Conservation (phyloP, 2,888 invertebrate species). For the Lasioglossum malachurum region DNA sequence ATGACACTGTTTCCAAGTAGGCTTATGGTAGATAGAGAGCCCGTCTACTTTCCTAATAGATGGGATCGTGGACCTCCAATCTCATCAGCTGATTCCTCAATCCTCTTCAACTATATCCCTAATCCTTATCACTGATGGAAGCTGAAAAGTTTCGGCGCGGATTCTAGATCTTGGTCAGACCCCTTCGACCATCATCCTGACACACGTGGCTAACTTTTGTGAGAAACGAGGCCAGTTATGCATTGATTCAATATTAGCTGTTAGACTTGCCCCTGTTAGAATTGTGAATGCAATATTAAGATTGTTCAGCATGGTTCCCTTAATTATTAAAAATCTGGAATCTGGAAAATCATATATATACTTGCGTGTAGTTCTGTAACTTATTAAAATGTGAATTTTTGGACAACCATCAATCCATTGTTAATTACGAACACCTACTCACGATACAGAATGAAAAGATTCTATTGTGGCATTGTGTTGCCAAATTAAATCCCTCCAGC, state of each 20-base stretch:
- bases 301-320: not conserved
- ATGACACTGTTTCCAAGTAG: not conserved
- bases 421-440: not conserved
- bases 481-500: not conserved
- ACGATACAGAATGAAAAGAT: not conserved
- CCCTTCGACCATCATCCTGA: not conserved
- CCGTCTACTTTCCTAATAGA: constrained; percentile 8
- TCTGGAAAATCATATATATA: too few species aligned
- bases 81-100: constrained; percentile 10
- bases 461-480: not conserved
- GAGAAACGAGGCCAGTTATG: not conserved
- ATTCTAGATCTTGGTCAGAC: not conserved
- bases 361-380: not conserved
- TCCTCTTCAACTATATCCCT: constrained; percentile 4
- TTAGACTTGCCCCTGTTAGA: not conserved
- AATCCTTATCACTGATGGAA: constrained; percentile 9
- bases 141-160: constrained; percentile 12
- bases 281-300: not conserved
- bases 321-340: not conserved
- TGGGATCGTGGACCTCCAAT: not conserved
- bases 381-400: not conserved
- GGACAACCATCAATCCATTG: not conserved
- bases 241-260: not conserved
- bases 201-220: not conserved
- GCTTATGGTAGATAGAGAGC: not conserved